Evolutionary conservation across 1,140 invertebrate genomes (phyloP).

Genomic region (Rhyzopertha dominica): DNA sequence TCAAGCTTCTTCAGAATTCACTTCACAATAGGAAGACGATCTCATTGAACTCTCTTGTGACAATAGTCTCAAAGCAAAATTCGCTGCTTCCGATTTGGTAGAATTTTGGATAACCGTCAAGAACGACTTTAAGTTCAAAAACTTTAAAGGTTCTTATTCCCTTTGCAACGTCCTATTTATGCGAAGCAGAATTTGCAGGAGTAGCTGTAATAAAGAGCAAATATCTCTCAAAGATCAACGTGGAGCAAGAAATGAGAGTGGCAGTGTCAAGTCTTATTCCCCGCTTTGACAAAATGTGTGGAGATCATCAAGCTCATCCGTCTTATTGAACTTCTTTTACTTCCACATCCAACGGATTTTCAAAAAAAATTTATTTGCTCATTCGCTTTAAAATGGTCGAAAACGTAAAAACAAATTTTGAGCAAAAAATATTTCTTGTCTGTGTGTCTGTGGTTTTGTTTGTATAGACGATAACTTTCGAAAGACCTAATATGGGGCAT

Average conservation of each 20-base stretch:
- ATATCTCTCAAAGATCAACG: constrained; percentile 31
- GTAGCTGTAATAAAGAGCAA: constrained; percentile 35
- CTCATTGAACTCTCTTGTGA: constrained; percentile 31
- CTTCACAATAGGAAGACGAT: constrained; percentile 25
- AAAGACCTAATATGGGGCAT: no score
- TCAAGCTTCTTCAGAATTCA: constrained; percentile 22
- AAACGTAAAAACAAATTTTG: no score
- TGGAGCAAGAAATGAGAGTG: constrained; percentile 37
- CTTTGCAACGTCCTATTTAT: constrained; percentile 35
- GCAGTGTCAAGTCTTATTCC: constrained; percentile 28
- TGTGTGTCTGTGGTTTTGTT: no score
- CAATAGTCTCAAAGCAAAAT: constrained; percentile 25
- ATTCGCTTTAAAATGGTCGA: no score
- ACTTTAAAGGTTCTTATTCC: constrained; percentile 23
- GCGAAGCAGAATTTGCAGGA: constrained; percentile 34
- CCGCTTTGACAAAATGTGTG: constrained; percentile 20
- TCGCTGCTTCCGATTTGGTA: constrained; percentile 14
- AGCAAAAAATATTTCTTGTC: no score
- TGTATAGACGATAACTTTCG: no score
- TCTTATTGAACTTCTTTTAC: constrained; percentile 10
- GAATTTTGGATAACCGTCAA: constrained; percentile 12
- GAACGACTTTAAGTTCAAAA: constrained; percentile 16
- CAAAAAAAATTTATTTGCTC: no score
- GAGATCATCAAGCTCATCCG: constrained; percentile 14
- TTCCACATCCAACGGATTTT: no score